Evolutionary conservation across 2,797 vertebrate species (phyloP).

Genomic region (Acanthis flammea): DNA sequence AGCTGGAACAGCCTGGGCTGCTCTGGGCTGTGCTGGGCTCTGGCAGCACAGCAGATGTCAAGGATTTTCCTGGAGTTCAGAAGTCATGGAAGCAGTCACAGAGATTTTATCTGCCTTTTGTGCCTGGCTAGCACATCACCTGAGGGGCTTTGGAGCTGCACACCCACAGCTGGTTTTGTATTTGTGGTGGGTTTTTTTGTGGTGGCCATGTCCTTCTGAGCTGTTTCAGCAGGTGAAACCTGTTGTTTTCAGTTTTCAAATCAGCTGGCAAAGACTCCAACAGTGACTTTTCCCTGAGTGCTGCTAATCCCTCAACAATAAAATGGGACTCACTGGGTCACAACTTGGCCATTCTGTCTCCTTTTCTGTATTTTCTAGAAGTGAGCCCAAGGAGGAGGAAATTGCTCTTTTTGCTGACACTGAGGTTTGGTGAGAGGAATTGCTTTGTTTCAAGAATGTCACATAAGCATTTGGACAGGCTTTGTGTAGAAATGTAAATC

Average conservation of each 20-base stretch:
- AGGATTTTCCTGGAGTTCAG: background rate
- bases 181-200: background rate
- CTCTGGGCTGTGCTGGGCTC: background rate
- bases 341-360: background rate
- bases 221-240: background rate
- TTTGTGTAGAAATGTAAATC: background rate
- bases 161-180: background rate
- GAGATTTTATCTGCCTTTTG: background rate
- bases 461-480: background rate
- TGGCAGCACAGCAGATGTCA: background rate
- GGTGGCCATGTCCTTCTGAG: background rate
- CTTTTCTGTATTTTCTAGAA: background rate
- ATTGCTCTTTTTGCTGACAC: fast-evolving
- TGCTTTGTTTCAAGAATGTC: background rate
- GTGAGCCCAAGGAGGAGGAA: background rate
- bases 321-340: background rate
- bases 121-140: background rate
- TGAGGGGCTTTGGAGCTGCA: background rate
- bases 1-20: background rate
- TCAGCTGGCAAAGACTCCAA: background rate
- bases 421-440: background rate
- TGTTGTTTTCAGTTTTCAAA: background rate
- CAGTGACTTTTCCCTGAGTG: background rate
- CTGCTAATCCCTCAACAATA: background rate
- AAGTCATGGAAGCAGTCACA: background rate